Base-by-base conservation (phyloP, 2,113 vertebrate species). In the Petrocephalus microphthalmus region DNA sequence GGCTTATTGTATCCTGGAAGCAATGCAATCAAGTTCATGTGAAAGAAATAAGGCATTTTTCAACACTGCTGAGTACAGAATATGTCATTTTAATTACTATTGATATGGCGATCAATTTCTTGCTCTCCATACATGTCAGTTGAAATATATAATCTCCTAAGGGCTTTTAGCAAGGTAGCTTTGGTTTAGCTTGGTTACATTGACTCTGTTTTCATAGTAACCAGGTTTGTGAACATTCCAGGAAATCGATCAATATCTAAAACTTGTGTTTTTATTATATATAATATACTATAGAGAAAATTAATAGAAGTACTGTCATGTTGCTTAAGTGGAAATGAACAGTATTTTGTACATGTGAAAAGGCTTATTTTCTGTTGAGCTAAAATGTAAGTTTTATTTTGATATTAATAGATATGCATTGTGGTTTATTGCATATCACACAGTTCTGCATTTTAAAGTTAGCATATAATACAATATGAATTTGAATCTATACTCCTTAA, bases 271-370 rank as follows among this genome's bases (percentile, higher is more conserved):
- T 67, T 67, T 67, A 67, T 67, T 29, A 78, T 74, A 17, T 13
- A 74, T 67, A 78, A 42, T 42, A 78, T 78, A 78, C 42, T 42
- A 78, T 42, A 78, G 37, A 42, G 15, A 42, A 37, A 78, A 19
- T 78, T 19, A 42, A 78, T 19, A 78, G 25, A 78, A 37, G 71
- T 78, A 33, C 15, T 19, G 71, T 78, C 33, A 19, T 42, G 71
- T 78, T 78, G 71, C 71, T 42, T 78, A 42, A 37, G 71, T 78
- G 71, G 33, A 78, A 78, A 78, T 78, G 1, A 78, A 42, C 71
- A 78, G 71, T 78, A 78, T 78, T 78, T 42, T 78, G 33, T 74
- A 78, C 37, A 78, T 78, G 71, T 78, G 33, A 78, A 78, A 78
- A 78, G 25, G 71, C 71, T 42, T 78, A 78, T 78, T 78, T 78